A percentile compares a stretch with the other conserved stretches of the same genome.
Conservation (phyloP, 2,888 invertebrate species). For the Pteria penguin region DNA sequence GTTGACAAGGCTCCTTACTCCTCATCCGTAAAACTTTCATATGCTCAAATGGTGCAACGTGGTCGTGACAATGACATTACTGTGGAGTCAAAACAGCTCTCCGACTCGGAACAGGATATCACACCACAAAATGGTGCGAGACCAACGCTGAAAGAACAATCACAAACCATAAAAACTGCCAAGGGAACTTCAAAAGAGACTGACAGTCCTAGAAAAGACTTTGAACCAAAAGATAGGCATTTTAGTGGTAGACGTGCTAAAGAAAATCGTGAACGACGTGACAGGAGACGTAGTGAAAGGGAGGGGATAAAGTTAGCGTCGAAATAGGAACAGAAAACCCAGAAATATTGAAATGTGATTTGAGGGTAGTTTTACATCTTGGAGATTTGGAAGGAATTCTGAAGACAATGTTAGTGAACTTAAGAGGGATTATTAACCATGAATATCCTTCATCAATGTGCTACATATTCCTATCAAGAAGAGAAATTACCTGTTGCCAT, state of each 20-base stretch:
- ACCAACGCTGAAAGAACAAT: constrained; percentile 62
- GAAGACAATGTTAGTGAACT: neutral
- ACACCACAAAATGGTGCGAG: constrained; percentile 38
- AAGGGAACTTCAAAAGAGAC: constrained; percentile 43
- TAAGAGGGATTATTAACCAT: neutral
- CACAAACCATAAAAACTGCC: constrained; percentile 57
- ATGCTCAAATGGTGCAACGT: constrained; percentile 73
- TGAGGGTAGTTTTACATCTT: too few species aligned
- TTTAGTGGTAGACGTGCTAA: constrained; percentile 96
- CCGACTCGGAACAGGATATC: constrained; percentile 27
- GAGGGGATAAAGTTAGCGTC: constrained; percentile 39
- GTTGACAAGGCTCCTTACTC: constrained; percentile 12
- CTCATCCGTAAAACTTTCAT: constrained; percentile 63
- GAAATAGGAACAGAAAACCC: constrained; percentile 4
- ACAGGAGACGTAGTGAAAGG: constrained; percentile 48
- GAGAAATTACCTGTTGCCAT: neutral
- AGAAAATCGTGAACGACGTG: constrained; percentile 86
- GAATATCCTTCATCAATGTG: neutral
- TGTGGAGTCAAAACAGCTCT: constrained; percentile 28
- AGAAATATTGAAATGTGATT: neutral
- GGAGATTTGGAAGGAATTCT: too few species aligned
- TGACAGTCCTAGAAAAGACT: constrained; percentile 49
- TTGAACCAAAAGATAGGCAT: constrained; percentile 59
- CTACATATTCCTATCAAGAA: neutral
- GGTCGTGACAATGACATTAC: constrained; percentile 54